Percentiles rank a stretch among this genome's conserved stretches.
Evolutionary conservation across 2,888 invertebrate species (phyloP).

Genomic region (Lepidocyrtinus sp.): DNA sequence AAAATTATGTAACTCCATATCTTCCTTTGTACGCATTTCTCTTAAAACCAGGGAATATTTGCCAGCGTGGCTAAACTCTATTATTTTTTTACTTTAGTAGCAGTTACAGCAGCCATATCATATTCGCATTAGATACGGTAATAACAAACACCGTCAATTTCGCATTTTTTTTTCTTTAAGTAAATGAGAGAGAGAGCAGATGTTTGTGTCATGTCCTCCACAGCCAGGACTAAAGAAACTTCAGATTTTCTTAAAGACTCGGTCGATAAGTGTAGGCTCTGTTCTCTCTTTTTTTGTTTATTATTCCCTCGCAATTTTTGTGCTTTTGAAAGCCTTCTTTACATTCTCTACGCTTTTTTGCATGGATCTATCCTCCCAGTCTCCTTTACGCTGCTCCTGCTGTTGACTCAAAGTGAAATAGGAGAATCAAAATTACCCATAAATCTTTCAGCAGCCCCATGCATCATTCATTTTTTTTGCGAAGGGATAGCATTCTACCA

Average conservation of each 20-base stretch:
- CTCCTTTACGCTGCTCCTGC: too few relatives aligned
- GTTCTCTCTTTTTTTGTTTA: not conserved
- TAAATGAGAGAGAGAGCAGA: constrained; percentile 26
- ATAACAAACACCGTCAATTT: constrained; percentile 32
- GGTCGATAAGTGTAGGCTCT: not conserved
- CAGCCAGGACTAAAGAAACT: not conserved
- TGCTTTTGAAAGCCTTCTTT: too few relatives aligned
- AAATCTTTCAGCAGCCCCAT: constrained; percentile 49
- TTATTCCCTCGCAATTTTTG: too few relatives aligned
- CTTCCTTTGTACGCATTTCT: too few relatives aligned
- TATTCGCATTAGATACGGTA: constrained; percentile 46
- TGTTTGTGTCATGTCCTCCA: constrained; percentile 29
- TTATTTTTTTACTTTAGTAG: not conserved
- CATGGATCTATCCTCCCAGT: too few relatives aligned
- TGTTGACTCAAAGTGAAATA: constrained; percentile 15
- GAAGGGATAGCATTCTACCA: too few relatives aligned
- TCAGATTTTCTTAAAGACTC: too few relatives aligned
- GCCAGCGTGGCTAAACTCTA: too few relatives aligned
- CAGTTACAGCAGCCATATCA: constrained; percentile 34
- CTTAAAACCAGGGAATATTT: too few relatives aligned
- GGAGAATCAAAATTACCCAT: constrained; percentile 38
- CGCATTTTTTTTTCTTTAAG: not conserved
- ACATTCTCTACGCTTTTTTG: too few relatives aligned
- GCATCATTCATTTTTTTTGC: constrained; percentile 24
- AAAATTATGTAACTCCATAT: too few relatives aligned